Evolutionary conservation across 2,797 vertebrate genomes (phyloP).

Genomic region (Chrysocyon brachyurus): DNA sequence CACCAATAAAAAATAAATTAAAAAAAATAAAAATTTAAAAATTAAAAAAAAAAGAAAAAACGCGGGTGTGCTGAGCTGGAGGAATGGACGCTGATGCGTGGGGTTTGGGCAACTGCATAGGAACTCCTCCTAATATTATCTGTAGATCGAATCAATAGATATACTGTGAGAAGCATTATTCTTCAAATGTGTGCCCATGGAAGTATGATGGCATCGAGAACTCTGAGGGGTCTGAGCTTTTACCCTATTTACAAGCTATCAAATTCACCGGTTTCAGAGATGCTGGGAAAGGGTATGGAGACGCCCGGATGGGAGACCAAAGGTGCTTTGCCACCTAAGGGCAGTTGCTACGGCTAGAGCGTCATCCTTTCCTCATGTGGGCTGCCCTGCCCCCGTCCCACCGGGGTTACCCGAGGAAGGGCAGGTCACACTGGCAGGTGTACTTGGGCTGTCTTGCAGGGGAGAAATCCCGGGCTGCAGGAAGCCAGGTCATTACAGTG

Average conservation of each 20-base stretch:
- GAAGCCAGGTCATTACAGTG: not conserved
- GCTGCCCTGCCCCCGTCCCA: not conserved
- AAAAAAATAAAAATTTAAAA: too few species aligned
- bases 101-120: not conserved
- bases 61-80: not conserved
- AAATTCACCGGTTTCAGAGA: not conserved
- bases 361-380: not conserved
- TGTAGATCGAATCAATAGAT: not conserved
- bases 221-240: not conserved
- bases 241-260: not conserved
- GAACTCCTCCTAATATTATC: too few species aligned
- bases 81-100: not conserved
- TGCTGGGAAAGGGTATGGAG: not conserved
- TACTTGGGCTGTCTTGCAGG: not conserved
- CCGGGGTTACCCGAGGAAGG: not conserved
- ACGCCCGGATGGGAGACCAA: not conserved
- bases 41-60: not conserved
- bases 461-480: not conserved
- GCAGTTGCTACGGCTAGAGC: not conserved
- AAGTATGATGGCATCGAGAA: not conserved
- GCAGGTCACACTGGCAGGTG: not conserved
- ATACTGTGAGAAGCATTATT: not conserved
- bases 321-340: not conserved
- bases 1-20: too few species aligned
- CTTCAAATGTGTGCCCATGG: not conserved